Base-by-base conservation (phyloP, 2,797 vertebrate genomes). In the Remorina albescens region DNA sequence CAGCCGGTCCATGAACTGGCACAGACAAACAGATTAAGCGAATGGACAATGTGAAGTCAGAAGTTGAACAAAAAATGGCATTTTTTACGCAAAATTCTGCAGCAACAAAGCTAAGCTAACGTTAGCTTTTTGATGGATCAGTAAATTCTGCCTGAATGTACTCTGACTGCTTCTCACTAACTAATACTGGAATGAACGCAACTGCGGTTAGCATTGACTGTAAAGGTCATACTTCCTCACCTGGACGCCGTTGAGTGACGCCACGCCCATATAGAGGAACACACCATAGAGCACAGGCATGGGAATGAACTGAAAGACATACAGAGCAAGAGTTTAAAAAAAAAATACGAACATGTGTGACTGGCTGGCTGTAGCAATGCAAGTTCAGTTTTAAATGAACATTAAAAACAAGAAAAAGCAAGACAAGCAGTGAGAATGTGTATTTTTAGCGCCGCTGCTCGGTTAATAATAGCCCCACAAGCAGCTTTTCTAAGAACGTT, bases 241-340 rank as follows among this genome's bases (percentile, higher is more conserved):
- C 96, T 99, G 98, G 57, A 99, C 97, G 0, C 97, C 97, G 0
- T 98, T 99, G 69, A 99, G 97, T 0, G 98, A 99, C 0, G 98
- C 98, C 4, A 99, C 98, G 0, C 98, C 98, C 98, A 99, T 99
- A 82, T 99, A 99, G 61, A 99, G 97, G 91, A 99, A 99, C 56
- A 99, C 97, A 0, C 98, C 98, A 0, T 99, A 99, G 26, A 99
- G 96, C 44, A 99, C 98, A 2, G 98, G 98, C 98, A 99, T 99
- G 47, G 98, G 98, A 55, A 99, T 99, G 85, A 97, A 99, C 98
- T 99, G 89, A 0, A 49, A 6, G 64, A 61, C 54, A n/a, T n/a
- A 80, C 2, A 69, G 10, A 44, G 15, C 25, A 64, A n/a, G 2
- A 41, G 16, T 15, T 15, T 32, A 41, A 55, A 16, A 2, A 13